Conservation (phyloP, 2,888 invertebrate species). For the Tetragonisca angustula region DNA sequence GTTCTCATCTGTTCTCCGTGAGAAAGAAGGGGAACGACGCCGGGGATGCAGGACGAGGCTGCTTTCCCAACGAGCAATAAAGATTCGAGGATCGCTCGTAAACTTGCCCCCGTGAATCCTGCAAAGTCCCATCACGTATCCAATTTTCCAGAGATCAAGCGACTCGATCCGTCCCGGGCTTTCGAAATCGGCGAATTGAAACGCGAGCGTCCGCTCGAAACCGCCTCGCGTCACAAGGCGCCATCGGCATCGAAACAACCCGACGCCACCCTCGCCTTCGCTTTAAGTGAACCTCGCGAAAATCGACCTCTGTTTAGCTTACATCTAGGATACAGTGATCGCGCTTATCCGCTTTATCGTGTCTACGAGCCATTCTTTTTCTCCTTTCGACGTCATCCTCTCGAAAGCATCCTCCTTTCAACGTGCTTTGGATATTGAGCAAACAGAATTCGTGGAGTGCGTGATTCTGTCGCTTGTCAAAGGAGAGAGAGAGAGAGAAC, state of each 20-base stretch:
- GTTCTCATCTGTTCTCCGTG: slow-evolving; percentile 1
- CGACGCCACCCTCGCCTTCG: slow-evolving; percentile 7
- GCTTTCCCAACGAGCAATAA: slow-evolving; percentile 54
- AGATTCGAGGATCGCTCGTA: slow-evolving; percentile 73
- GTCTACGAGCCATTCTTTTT: background rate
- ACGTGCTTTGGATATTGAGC: background rate
- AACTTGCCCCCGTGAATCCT: slow-evolving; percentile 73
- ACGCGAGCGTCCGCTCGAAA: slow-evolving; percentile 59
- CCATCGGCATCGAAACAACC: slow-evolving; percentile 47
- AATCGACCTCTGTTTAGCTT: slow-evolving; percentile 25
- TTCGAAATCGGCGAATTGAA: slow-evolving; percentile 78
- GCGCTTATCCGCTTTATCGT: slow-evolving; percentile 13
- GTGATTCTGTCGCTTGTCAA: background rate
- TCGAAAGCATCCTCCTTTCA: background rate
- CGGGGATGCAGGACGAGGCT: slow-evolving; percentile 40
- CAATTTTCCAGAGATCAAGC: slow-evolving; percentile 82
- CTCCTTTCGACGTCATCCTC: background rate
- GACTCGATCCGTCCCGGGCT: slow-evolving; percentile 75
- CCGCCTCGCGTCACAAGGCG: slow-evolving; percentile 39
- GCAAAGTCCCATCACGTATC: slow-evolving; percentile 82
- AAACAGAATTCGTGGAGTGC: background rate
- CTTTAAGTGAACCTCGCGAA: slow-evolving; percentile 21
- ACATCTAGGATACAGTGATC: slow-evolving; percentile 19
- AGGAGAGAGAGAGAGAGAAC: background rate
- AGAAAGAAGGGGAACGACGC: slow-evolving; percentile 43